These are phyloP conservation scores for Rhadina sibilatrix DNA, from an alignment of 2,113 vertebrate species.

Conservation along the genomic window DNA sequence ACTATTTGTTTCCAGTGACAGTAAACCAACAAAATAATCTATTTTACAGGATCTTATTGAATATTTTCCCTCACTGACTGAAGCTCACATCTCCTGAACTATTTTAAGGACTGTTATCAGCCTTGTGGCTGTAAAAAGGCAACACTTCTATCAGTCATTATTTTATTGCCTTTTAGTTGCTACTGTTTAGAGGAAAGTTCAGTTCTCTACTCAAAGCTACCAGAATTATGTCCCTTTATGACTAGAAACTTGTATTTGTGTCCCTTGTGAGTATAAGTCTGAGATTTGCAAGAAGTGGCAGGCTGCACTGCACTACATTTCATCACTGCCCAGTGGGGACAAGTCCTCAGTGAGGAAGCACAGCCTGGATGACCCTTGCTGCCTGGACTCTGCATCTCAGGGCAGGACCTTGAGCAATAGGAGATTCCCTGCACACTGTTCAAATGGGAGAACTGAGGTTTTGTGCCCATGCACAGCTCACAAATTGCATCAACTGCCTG, in stretches of 20 bases:
- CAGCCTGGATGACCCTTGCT: background rate
- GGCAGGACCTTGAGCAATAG: background rate
- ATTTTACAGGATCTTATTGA: background rate
- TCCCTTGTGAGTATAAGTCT: background rate
- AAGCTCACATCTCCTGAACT: background rate
- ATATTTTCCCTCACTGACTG: background rate
- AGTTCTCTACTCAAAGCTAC: background rate
- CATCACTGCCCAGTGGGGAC: background rate
- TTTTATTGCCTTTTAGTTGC: background rate
- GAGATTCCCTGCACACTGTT: background rate
- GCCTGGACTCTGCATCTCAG: background rate
- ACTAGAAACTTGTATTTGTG: background rate
- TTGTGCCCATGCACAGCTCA: background rate
- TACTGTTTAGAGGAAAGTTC: background rate
- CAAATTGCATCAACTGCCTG: background rate
- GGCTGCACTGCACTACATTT: background rate
- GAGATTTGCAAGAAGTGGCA: background rate
- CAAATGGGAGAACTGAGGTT: background rate
- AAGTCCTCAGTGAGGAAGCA: rapidly evolving
- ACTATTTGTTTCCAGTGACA: background rate
- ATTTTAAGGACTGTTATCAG: background rate
- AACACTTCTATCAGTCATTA: background rate
- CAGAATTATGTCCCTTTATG: background rate
- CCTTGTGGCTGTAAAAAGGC: background rate
- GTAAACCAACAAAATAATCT: background rate